Conservation (phyloP, 92 coral and sea anemone genomes). For the Hydrozoanthus gracilis region DNA sequence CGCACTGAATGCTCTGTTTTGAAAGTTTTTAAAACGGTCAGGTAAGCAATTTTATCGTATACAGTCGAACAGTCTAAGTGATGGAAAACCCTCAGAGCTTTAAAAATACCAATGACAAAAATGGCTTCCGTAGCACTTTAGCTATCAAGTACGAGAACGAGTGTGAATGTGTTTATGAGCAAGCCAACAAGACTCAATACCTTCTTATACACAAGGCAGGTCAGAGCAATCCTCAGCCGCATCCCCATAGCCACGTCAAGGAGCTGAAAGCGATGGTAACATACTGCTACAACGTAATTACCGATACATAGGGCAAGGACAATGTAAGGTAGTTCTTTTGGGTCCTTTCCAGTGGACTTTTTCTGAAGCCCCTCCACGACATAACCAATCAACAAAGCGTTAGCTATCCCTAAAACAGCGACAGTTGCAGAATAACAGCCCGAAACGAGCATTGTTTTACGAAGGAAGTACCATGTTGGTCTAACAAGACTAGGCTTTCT, state of each 20-base stretch:
- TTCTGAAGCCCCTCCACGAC: not conserved
- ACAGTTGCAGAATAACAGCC: not conserved
- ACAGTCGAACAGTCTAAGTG: too few species aligned
- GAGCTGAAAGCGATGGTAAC: not conserved
- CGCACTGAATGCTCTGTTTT: too few species aligned
- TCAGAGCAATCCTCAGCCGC: slow-evolving; percentile 27
- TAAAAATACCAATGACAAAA: too few species aligned
- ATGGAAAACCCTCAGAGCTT: too few species aligned
- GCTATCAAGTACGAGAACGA: not conserved
- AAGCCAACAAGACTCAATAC: not conserved
- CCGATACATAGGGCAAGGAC: not conserved
- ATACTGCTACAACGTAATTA: not conserved
- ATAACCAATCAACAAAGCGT: slow-evolving; percentile 7
- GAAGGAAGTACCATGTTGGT: slow-evolving; percentile 22
- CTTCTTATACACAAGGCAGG: slow-evolving; percentile 25
- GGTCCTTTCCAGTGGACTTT: not conserved
- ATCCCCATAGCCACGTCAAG: slow-evolving; percentile 7
- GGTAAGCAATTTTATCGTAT: too few species aligned
- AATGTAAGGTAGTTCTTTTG: not conserved
- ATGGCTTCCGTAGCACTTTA: too few species aligned
- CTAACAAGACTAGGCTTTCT: not conserved
- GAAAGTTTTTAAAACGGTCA: too few species aligned
- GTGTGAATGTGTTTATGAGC: not conserved
- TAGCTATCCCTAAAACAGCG: not conserved
- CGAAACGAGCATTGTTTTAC: not conserved